Evolutionary conservation across 2,113 vertebrate species (phyloP).

Genomic region (Puntigrus tetrazona): DNA sequence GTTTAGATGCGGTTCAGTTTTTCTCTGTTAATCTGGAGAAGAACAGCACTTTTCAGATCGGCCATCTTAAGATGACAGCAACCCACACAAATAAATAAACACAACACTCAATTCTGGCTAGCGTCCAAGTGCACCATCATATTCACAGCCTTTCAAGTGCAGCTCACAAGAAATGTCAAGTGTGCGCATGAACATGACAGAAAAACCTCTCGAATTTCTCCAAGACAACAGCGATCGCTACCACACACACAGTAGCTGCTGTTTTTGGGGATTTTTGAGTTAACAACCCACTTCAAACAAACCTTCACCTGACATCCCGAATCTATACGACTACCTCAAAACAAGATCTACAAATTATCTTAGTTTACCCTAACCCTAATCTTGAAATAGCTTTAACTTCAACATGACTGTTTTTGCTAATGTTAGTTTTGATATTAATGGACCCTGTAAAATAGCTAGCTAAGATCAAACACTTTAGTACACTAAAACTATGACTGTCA

Average conservation of each 20-base stretch:
- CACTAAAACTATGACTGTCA: background rate
- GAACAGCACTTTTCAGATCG: background rate
- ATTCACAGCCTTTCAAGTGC: slow-evolving; percentile 11
- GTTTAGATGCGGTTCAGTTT: background rate
- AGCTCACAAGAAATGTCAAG: slow-evolving; percentile 17
- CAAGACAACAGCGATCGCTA: background rate
- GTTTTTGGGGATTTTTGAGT: background rate
- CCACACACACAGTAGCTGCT: background rate
- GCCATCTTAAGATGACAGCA: background rate
- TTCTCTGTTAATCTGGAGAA: background rate
- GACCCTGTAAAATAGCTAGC: background rate
- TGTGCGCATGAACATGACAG: background rate
- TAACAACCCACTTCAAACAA: background rate
- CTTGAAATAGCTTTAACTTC: background rate
- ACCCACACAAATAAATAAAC: slow-evolving; percentile 23
- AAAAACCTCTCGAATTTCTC: background rate
- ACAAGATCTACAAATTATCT: background rate
- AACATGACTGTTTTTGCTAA: background rate
- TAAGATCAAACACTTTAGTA: background rate
- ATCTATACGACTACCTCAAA: background rate
- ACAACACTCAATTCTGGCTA: slow-evolving; percentile 14
- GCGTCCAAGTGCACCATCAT: slow-evolving; percentile 6
- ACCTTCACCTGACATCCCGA: background rate
- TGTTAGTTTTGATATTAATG: background rate
- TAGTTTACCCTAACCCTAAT: background rate